phyloP scores from a whole-genome alignment of 2,888 invertebrate species.

The Cantharis nigra region DNA sequence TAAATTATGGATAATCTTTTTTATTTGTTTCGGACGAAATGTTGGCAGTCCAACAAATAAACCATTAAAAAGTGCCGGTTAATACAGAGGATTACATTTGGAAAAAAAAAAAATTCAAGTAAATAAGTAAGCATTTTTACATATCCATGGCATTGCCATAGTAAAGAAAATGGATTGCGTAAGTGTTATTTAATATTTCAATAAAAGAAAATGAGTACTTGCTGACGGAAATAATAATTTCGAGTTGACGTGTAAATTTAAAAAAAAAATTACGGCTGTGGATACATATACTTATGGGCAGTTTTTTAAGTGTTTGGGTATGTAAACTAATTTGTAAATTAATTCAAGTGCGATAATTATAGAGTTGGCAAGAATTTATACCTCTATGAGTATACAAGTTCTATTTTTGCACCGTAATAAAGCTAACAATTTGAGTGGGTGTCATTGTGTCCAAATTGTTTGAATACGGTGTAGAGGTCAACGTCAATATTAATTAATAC shows the following conservation, averaged over 20 bases:
- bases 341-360: neutral
- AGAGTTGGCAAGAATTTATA: neutral
- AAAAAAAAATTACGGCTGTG: neutral
- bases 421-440: slow-evolving; percentile 7
- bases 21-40: neutral
- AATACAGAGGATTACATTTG: neutral
- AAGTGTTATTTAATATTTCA: neutral
- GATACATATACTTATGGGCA: neutral
- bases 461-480: neutral
- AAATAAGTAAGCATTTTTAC: neutral
- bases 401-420: slow-evolving; percentile 15
- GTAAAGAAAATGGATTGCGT: neutral
- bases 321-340: neutral
- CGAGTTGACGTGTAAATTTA: neutral
- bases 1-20: neutral
- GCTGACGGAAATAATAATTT: neutral
- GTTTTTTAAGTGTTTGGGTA: neutral
- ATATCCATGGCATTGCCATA: neutral
- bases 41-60: neutral
- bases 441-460: slow-evolving; percentile 8
- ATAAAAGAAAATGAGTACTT: neutral
- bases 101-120: neutral
- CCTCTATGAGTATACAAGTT: neutral
- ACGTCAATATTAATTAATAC: slow-evolving; percentile 4
- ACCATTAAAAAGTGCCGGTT: neutral